phyloP scores from a whole-genome alignment of 2,113 vertebrate species.

The Lipotes vexillifer region DNA sequence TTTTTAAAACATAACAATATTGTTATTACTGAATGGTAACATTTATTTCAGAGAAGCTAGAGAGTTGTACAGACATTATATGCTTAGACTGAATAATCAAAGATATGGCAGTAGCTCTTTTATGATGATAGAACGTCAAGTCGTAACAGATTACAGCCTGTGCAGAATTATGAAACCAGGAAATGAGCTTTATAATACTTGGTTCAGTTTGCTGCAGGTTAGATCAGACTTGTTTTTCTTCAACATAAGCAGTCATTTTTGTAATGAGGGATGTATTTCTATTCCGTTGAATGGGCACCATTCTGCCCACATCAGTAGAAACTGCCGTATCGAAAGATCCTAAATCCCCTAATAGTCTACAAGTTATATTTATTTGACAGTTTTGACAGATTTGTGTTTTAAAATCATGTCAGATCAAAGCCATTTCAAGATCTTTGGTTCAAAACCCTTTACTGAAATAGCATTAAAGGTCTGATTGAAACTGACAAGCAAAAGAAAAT shows the following conservation, averaged over 20 bases:
- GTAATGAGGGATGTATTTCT: neutral
- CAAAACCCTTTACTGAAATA: conserved; percentile 31
- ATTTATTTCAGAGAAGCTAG: neutral
- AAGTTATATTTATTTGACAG: conserved; percentile 37
- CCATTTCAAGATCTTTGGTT: conserved; percentile 34
- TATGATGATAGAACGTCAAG: neutral
- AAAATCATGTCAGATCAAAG: conserved; percentile 53
- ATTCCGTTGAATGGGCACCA: neutral
- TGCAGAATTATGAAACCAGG: neutral
- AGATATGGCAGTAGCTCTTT: neutral
- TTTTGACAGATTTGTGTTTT: conserved; percentile 39
- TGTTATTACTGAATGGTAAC: neutral
- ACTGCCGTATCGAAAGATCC: neutral
- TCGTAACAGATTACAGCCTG: neutral
- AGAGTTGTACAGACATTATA: neutral
- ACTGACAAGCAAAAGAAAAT: conserved; percentile 45
- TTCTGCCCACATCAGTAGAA: neutral
- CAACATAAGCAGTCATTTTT: neutral
- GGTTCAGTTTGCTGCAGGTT: neutral
- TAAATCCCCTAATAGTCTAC: neutral
- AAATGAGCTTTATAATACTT: neutral
- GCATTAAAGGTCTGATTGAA: conserved; percentile 25
- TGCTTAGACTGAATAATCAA: neutral
- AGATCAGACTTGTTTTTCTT: neutral
- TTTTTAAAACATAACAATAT: neutral